Base-by-base conservation (phyloP, 2,888 invertebrate species). In the Agrotis ipsilon region DNA sequence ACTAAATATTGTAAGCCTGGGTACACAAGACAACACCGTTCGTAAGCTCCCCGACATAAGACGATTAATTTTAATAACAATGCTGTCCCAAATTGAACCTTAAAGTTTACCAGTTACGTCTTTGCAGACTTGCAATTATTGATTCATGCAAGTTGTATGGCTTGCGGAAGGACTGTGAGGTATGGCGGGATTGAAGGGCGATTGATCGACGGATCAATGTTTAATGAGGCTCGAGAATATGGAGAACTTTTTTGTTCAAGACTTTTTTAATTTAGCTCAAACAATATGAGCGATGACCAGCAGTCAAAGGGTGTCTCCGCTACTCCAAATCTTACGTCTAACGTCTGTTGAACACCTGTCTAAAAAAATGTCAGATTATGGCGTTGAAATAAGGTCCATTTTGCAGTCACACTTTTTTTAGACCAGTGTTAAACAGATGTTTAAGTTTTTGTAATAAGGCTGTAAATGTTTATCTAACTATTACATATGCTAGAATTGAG, bases 21-120 rank as follows among this genome's bases (percentile, higher is more conserved):
- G 62, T 81, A 81, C 67, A 52, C 61, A 73, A 68, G 67, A 69
- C 83, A 72, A 69, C 68, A 52, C n/a, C 32, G 69, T 60, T 52
- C 55, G 55, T 66, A 63, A 78, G 71, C 67, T 72, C 51, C 46
- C 24, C 49, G 48, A 65, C 67, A 51, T 78, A 84, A 81, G 68
- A 68, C 58, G 68, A 81, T 82, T 81, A 78, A 72, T 82, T 84
- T 75, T 84, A 70, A 78, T 75, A 78, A 72, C 54, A 68, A 59
- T 27, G 51, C 49, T 61, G 54, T 0, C 59, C 51, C 16, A 57
- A 81, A 69, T 75, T 64, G 63, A 68, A 63, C 32, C n/a, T 68
- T 55, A 58, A 60, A 78, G 21, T 84, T 81, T 72, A 64, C 62
- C 65, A 64, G 32, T 67, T 69, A 27, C 18, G 39, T 52, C 46